Evolutionary conservation across 2,797 vertebrate species (phyloP), one percentile per base, ranked within the genome.

Genomic region (Pampus argenteus): DNA sequence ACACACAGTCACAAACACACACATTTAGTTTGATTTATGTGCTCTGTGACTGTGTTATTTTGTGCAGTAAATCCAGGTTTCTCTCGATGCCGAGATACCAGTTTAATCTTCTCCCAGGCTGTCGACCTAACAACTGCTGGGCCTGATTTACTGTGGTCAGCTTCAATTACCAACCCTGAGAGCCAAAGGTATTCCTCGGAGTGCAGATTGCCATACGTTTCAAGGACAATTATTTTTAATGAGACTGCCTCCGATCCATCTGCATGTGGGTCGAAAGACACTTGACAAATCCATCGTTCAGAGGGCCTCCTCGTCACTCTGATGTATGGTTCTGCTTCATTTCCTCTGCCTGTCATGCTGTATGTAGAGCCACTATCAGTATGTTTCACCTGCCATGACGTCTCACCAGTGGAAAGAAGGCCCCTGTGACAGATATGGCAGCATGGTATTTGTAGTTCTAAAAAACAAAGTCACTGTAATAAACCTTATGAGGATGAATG

Each of bases 161-260:
- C 89, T 88, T 90, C 89, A 86, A 86, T 91, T 89, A 91, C 79
- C 63, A 85, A 78, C 78, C 75, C 76, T 52, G 75, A 82, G 83
- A 84, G 84, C 76, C 77, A 82, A 81, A 81, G 86, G 87, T 83
- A 89, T 90, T 77, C 86, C 83, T 91, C 83, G 75, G 82, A 86
- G 87, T 73, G 83, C 28, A 61, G 66, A 84, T 79, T 57, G 85
- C 79, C 86, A 89, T 91, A 89, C 74, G 66, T 89, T 90, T 91
- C 89, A 90, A 91, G 90, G 89, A 89, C 87, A 90, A 91, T 91
- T 91, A 92, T 92, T 89, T 87, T 88, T 92, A 92, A 93, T 92
- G 86, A 91, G 88, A 87, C 81, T 81, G 59, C 85, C 78, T 86
- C 75, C 67, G 75, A 89, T 91, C 87, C 80, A 91, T 92, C 89